Conservation (phyloP, 2,797 vertebrate genomes). For the Cephalopachus bancanus region DNA sequence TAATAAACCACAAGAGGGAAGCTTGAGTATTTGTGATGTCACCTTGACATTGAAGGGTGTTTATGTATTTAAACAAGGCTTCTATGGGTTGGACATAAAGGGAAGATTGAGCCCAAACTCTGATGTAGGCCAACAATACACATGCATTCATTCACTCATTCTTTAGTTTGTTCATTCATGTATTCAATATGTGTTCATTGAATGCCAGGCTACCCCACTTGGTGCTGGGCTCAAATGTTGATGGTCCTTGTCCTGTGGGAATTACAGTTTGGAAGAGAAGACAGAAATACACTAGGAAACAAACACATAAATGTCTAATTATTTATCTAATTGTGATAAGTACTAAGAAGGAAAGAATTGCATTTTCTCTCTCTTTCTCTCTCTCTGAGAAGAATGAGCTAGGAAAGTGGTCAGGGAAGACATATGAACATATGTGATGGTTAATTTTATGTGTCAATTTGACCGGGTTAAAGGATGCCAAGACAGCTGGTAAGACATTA, state of each 20-base stretch:
- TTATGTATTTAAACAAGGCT: background rate
- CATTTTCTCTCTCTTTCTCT: background rate
- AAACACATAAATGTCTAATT: background rate
- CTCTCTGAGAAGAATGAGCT: background rate
- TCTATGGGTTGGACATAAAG: background rate
- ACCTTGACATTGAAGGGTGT: background rate
- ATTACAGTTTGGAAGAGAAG: background rate
- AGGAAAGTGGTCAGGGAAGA: background rate
- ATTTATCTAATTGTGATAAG: background rate
- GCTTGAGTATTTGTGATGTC: constrained; percentile 25
- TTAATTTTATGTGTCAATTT: background rate
- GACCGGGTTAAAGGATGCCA: background rate
- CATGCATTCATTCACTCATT: background rate
- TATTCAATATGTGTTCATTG: background rate
- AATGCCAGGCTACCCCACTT: background rate
- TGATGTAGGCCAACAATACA: background rate
- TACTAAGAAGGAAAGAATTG: background rate
- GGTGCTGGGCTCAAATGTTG: background rate
- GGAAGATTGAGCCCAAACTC: background rate
- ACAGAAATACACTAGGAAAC: constrained; percentile 10
- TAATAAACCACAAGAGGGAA: constrained; percentile 61
- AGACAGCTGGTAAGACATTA: background rate
- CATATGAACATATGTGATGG: background rate
- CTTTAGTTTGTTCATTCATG: background rate
- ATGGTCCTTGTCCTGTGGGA: background rate